phyloP scores from a whole-genome alignment of 1,140 invertebrate genomes.

The Charaxes varanes region DNA sequence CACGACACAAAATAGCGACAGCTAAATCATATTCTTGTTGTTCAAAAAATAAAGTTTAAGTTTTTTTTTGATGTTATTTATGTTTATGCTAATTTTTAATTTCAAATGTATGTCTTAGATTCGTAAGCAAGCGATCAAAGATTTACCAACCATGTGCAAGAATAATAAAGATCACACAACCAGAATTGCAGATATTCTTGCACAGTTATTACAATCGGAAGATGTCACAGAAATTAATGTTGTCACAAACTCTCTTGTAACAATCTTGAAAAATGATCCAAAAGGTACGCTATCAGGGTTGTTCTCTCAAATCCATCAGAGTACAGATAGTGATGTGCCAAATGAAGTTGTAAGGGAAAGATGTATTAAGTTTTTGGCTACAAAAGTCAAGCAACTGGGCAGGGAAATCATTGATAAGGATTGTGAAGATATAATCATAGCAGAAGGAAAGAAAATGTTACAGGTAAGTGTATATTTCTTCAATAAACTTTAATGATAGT shows the following conservation, averaged over 20 bases:
- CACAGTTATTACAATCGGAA: conserved; percentile 91
- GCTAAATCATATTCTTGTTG: too few relatives aligned
- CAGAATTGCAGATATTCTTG: conserved; percentile 93
- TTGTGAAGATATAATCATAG: conserved; percentile 88
- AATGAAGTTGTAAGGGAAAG: conserved; percentile 86
- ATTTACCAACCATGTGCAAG: conserved; percentile 91
- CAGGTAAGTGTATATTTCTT: conserved; percentile 76
- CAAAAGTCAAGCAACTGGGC: conserved; percentile 87
- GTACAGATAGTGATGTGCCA: conserved; percentile 82
- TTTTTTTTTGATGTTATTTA: too few relatives aligned
- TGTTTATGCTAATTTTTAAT: too few relatives aligned
- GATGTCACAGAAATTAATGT: conserved; percentile 86
- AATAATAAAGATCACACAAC: conserved; percentile 88
- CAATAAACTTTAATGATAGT: too few relatives aligned
- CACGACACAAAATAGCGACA: too few relatives aligned
- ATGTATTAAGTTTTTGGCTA: conserved; percentile 90
- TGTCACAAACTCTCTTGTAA: conserved; percentile 82
- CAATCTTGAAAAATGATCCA: conserved; percentile 76
- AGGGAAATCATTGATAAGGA: conserved; percentile 88
- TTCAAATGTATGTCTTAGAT: conserved; percentile 77
- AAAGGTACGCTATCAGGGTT: conserved; percentile 86
- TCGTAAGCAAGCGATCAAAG: conserved; percentile 96
- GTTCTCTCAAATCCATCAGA: conserved; percentile 90
- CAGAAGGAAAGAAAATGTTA: conserved; percentile 91
- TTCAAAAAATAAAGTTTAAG: too few relatives aligned